These are phyloP conservation scores for Leptinotarsa texana DNA, from an alignment of 1,140 invertebrate genomes.

Conservation along the genomic window DNA sequence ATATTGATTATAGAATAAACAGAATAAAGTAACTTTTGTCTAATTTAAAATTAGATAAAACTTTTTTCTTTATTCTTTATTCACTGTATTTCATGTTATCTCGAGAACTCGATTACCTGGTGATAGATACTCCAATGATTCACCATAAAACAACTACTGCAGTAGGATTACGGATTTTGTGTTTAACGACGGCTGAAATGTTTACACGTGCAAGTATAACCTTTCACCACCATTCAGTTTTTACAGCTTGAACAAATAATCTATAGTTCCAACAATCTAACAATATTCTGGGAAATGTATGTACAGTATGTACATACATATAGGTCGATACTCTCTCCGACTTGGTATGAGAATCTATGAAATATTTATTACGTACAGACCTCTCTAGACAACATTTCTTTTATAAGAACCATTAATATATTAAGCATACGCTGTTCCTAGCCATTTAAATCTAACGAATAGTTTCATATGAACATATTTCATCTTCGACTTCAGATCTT, in stretches of 20 bases:
- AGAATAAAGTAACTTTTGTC: too few relatives aligned
- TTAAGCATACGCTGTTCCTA: too few relatives aligned
- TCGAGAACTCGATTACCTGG: too few relatives aligned
- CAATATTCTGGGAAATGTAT: constrained; percentile 1
- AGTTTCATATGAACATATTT: too few relatives aligned
- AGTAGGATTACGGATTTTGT: not conserved
- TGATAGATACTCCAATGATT: not conserved
- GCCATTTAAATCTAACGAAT: too few relatives aligned
- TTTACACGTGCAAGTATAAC: not conserved
- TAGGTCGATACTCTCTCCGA: not conserved
- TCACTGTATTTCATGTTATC: too few relatives aligned
- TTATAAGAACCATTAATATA: not conserved
- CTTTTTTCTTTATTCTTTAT: too few relatives aligned
- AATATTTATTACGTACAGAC: not conserved
- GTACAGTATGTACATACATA: not conserved
- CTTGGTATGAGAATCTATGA: not conserved
- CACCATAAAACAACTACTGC: not conserved
- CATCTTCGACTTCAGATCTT: too few relatives aligned
- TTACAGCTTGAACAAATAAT: not conserved
- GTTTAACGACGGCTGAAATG: not conserved
- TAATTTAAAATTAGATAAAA: too few relatives aligned
- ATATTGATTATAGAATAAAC: too few relatives aligned
- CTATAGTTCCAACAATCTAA: not conserved
- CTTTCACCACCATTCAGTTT: not conserved
- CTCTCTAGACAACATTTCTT: not conserved